Base-by-base conservation (phyloP, 2,888 invertebrate species). In the Macrosoma leucophasiata region DNA sequence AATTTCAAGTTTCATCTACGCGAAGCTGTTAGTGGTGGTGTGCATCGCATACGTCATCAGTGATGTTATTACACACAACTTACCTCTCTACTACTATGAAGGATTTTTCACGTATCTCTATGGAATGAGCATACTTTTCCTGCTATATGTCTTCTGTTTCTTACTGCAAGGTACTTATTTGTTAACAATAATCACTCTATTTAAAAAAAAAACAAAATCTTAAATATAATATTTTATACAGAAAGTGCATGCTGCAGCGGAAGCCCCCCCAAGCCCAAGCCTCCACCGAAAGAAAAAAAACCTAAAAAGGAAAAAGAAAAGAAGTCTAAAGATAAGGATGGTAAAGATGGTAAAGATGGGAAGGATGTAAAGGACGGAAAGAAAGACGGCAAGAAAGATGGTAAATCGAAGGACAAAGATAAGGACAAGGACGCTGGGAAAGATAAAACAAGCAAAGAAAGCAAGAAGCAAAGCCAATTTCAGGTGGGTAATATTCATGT, bases 1-100 rank as follows among this genome's bases (percentile, higher is more conserved):
- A 84, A 94, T 96, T 76, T 93, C 96, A 87, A 97, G 97, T 82
- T 94, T 96, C 85, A 93, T 97, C 66, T 97, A 97, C 85, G 96
- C 96, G 63, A 95, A 97, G 82, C 90, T 97, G 45, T 86, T 97
- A 74, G 92, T 97, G 54, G 95, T 97, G 54, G 90, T 96, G 40
- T 97, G 97, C 85, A 88, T 96, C 70, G 95, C 96, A 46, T 95
- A 96, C 78, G 95, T 97, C 59, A 91, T 97, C 76, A 95, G 96
- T 62, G 96, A 97, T 85, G 95, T 96, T 62, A 93, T 95, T 66
- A 96, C 96, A 51, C 93, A 95, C 85, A 93, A 93, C 76, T 88
- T 96, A 54, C 96, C 96, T 48, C 89, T 94, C 46, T 92, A 93
- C 78, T 96, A 95, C 86, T 96, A 95, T 81, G 96, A 96, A 88